phyloP scores from a whole-genome alignment of 2,888 invertebrate species.

The Hirtodrosophila histrioides region DNA sequence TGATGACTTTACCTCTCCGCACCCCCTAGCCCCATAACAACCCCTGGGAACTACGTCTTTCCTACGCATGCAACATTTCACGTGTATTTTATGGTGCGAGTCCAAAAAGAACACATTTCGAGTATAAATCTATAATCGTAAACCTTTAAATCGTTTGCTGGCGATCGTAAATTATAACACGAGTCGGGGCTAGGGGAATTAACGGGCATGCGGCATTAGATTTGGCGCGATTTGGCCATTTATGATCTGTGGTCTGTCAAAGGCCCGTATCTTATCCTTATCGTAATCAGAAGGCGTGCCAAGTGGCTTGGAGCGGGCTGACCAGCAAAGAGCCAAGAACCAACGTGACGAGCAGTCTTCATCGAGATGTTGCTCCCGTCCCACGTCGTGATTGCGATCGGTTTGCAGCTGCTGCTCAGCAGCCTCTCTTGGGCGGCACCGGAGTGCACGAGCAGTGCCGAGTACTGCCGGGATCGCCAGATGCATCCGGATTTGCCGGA shows the following conservation, averaged over 20 bases:
- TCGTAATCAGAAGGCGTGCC: constrained; percentile 24
- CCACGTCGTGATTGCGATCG: constrained; percentile 47
- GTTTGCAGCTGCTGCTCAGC: constrained; percentile 25
- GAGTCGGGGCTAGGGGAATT: constrained; percentile 29
- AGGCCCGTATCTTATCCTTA: constrained; percentile 61
- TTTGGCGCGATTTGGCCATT: constrained; percentile 37
- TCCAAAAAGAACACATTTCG: constrained; percentile 3
- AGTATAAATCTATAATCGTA: constrained; percentile 64
- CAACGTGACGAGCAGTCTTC: constrained; percentile 42
- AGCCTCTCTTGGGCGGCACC: constrained; percentile 56
- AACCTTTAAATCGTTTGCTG: constrained; percentile 23
- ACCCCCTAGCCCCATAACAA: too few relatives aligned
- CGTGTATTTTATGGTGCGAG: constrained; percentile 52
- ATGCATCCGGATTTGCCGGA: constrained; percentile 80
- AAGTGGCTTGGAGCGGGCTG: constrained; percentile 1
- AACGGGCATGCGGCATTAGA: constrained; percentile 16
- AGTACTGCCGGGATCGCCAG: constrained; percentile 73
- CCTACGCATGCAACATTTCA: constrained; percentile 41
- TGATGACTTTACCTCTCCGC: constrained; percentile 9
- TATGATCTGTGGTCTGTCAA: constrained; percentile 27
- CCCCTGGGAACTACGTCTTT: not conserved
- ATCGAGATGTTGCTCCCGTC: constrained; percentile 53
- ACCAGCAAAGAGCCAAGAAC: not conserved
- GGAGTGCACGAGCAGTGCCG: constrained; percentile 62
- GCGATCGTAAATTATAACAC: constrained; percentile 47